Conservation (phyloP, 2,888 invertebrate species). For the Brachycybe producta region DNA sequence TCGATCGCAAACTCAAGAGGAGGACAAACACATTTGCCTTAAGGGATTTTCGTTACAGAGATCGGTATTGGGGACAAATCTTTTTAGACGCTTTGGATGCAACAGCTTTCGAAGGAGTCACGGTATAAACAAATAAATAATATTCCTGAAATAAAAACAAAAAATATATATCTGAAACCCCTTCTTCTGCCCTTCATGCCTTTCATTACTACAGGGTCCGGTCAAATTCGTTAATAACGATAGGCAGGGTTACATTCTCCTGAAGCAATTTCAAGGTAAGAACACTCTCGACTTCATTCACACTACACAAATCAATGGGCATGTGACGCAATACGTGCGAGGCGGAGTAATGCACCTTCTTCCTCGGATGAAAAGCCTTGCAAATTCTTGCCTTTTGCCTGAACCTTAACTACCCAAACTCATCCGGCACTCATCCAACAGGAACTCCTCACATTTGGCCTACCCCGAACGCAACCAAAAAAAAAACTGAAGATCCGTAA, state of each 20-base stretch:
- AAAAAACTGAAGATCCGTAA: no score
- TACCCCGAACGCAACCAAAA: no score
- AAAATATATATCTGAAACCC: background rate
- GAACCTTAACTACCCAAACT: background rate
- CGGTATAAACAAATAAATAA: constrained; percentile 37
- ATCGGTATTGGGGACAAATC: constrained; percentile 71
- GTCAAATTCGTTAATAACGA: constrained; percentile 91
- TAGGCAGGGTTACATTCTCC: constrained; percentile 79
- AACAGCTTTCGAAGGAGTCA: constrained; percentile 88
- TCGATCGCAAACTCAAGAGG: constrained; percentile 55
- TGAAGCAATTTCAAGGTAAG: constrained; percentile 79
- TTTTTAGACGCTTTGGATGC: constrained; percentile 78
- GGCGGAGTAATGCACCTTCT: no score
- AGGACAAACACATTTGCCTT: constrained; percentile 19
- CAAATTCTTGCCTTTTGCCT: background rate
- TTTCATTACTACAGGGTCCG: constrained; percentile 47
- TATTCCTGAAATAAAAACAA: background rate
- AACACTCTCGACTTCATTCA: constrained; percentile 1
- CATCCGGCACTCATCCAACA: background rate
- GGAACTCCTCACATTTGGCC: no score
- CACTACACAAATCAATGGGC: background rate
- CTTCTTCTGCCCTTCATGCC: no score
- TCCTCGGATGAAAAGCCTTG: no score
- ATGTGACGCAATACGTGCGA: no score
- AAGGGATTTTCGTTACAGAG: constrained; percentile 71